Conservation (phyloP, 2,113 vertebrate genomes). For the Lagenorhynchus albirostris region DNA sequence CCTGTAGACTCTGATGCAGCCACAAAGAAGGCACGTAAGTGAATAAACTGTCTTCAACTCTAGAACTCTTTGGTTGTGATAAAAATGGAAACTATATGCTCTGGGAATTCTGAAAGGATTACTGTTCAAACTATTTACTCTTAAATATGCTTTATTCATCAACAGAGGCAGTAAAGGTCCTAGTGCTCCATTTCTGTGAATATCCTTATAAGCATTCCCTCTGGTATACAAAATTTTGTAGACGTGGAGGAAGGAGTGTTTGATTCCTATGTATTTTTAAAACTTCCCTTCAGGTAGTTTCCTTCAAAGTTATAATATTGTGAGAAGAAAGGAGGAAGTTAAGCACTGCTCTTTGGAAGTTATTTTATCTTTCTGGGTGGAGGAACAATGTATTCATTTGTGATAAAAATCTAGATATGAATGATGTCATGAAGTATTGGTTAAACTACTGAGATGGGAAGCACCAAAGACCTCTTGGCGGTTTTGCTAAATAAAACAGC, state of each 20-base stretch:
- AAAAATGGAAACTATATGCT: not conserved
- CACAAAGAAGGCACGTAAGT: not conserved
- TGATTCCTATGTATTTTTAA: slow-evolving; percentile 6
- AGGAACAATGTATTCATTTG: slow-evolving; percentile 54
- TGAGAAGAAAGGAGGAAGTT: not conserved
- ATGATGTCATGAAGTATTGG: slow-evolving; percentile 51
- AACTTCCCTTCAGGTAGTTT: slow-evolving; percentile 28
- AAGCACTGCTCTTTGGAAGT: slow-evolving; percentile 4
- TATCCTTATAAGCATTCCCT: not conserved
- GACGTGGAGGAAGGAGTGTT: not conserved
- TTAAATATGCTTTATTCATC: slow-evolving; percentile 21
- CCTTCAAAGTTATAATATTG: not conserved
- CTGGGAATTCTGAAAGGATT: not conserved
- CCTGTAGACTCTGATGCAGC: not conserved
- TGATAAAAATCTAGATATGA: slow-evolving; percentile 60
- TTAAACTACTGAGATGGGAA: slow-evolving; percentile 65
- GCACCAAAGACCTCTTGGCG: slow-evolving; percentile 52
- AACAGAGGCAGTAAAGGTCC: not conserved
- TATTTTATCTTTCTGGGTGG: slow-evolving; percentile 43
- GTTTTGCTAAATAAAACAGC: slow-evolving; percentile 59
- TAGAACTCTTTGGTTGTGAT: not conserved
- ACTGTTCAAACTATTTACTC: not conserved
- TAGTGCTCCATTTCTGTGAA: not conserved
- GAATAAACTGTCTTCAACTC: not conserved
- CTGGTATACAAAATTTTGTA: not conserved